Evolutionary conservation across 2,888 invertebrate genomes (phyloP).

Genomic region (Megamerina dolium): DNA sequence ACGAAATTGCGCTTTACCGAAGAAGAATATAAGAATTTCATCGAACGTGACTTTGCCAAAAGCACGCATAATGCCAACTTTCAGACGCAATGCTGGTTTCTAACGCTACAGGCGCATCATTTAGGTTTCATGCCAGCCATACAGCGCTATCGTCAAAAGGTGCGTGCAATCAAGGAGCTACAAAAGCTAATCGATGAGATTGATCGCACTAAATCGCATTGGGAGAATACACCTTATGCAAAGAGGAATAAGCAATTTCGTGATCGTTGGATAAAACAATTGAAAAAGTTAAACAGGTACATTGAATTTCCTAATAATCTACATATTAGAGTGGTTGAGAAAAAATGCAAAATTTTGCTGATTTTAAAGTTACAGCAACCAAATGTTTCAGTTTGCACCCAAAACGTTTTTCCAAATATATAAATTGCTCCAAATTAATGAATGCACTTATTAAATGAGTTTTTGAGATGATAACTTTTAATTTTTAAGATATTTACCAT

Average conservation of each 20-base stretch:
- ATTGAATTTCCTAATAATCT: too few species aligned
- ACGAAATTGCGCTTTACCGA: conserved; percentile 78
- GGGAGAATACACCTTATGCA: conserved; percentile 72
- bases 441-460: too few species aligned
- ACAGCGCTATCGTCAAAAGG: conserved; percentile 72
- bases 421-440: too few species aligned
- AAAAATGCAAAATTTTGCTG: neutral
- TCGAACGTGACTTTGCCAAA: conserved; percentile 30
- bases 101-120: conserved; percentile 91
- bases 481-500: too few species aligned
- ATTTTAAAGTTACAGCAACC: neutral
- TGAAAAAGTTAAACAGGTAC: conserved; percentile 68
- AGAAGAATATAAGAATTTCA: conserved; percentile 60
- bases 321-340: too few species aligned
- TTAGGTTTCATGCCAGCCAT: conserved; percentile 83
- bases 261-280: conserved; percentile 80
- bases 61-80: conserved; percentile 72
- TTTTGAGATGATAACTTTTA: too few species aligned
- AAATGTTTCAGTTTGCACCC: too few species aligned
- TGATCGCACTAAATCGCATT: conserved; percentile 72
- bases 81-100: conserved; percentile 94
- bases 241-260: conserved; percentile 75
- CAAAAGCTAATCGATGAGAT: conserved; percentile 83
- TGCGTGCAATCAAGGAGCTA: conserved; percentile 65
- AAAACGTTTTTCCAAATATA: too few species aligned